Conservation (phyloP, 2,888 invertebrate species). For the Dicranocentrus wangi region DNA sequence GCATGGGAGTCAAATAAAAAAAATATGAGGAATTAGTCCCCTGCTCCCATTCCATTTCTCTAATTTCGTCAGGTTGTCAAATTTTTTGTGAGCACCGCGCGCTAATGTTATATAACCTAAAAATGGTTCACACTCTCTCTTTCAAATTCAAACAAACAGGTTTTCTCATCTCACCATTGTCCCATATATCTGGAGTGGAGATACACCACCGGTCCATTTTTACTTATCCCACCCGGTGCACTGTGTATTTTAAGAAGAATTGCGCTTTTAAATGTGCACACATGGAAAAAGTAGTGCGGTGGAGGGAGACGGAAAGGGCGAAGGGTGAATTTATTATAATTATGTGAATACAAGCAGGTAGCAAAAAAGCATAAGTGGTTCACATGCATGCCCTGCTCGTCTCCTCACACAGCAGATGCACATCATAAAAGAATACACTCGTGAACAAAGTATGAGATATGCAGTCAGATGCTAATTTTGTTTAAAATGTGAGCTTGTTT, state of each 20-base stretch:
- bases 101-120: background rate
- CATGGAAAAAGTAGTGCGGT: background rate
- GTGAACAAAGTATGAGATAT: conserved; percentile 35
- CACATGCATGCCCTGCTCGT: conserved; percentile 38
- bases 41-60: conserved; percentile 36
- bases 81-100: conserved; percentile 21
- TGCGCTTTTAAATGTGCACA: conserved; percentile 1
- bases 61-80: conserved; percentile 61
- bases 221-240: conserved; percentile 39
- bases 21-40: conserved; percentile 26
- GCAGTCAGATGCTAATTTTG: conserved; percentile 48
- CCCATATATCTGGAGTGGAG: background rate
- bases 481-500: conserved; percentile 27
- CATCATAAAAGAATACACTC: conserved; percentile 1
- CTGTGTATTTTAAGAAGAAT: conserved; percentile 37
- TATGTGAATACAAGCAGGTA: conserved; percentile 19
- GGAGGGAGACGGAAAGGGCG: conserved; percentile 27
- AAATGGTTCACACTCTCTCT: background rate
- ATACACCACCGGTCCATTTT: conserved; percentile 28
- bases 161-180: background rate
- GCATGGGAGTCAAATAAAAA: conserved; percentile 5
- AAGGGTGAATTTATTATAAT: conserved; percentile 41
- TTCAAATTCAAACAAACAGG: conserved; percentile 4
- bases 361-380: conserved; percentile 41
- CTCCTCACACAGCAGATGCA: conserved; percentile 32